Evolutionary conservation across 2,113 vertebrate genomes (phyloP).

Genomic region (Ptyas mucosa): DNA sequence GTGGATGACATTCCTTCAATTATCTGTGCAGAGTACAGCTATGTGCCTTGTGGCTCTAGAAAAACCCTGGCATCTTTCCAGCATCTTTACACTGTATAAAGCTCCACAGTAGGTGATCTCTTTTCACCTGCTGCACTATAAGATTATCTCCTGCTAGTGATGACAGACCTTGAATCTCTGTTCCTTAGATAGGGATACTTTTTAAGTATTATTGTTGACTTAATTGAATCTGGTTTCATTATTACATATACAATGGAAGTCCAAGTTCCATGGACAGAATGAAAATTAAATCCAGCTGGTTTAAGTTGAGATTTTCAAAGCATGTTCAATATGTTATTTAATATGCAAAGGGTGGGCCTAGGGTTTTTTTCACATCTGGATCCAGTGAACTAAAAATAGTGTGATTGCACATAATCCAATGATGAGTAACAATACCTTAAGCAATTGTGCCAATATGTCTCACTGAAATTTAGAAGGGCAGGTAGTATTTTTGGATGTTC

Average conservation of each 20-base stretch:
- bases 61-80: slow-evolving; percentile 49
- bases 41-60: slow-evolving; percentile 21
- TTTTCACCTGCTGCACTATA: slow-evolving; percentile 40
- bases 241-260: slow-evolving; percentile 5
- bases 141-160: slow-evolving; percentile 48
- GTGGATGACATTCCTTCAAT: slow-evolving; percentile 21
- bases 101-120: slow-evolving; percentile 19
- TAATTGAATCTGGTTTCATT: not conserved
- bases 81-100: slow-evolving; percentile 19
- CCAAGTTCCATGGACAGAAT: not conserved
- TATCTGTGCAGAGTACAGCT: slow-evolving; percentile 7
- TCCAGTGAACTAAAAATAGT: not conserved
- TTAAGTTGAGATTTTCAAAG: not conserved
- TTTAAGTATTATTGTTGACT: slow-evolving; percentile 34
- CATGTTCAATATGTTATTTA: not conserved
- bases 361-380: not conserved
- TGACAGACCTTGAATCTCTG: slow-evolving; percentile 31
- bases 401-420: not conserved
- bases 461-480: not conserved
- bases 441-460: not conserved
- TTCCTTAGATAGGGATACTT: slow-evolving; percentile 52
- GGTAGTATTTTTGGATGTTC: not conserved
- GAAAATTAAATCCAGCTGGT: not conserved
- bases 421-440: not conserved
- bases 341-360: not conserved